phyloP scores from a whole-genome alignment of 1,140 invertebrate species.

The Platyura marginata region DNA sequence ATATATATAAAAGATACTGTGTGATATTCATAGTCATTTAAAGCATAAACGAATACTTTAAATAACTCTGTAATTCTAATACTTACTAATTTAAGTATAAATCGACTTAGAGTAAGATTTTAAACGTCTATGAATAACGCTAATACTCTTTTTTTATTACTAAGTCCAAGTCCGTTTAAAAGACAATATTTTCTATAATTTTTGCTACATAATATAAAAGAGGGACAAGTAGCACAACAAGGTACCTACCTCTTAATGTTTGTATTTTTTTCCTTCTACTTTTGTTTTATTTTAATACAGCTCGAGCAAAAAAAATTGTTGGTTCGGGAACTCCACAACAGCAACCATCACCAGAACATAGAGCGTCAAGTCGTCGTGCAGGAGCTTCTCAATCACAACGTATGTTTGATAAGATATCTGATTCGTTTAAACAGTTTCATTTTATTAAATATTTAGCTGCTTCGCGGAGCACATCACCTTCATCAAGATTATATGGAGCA shows the following conservation, averaged over 20 bases:
- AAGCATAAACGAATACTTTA: no score
- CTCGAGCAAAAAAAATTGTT: constrained; percentile 38
- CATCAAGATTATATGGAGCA: constrained; percentile 48
- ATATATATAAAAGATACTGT: no score
- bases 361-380: constrained; percentile 38
- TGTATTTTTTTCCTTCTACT: neutral
- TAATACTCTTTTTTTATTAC: no score
- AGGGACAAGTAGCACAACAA: constrained; percentile 33
- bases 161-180: no score
- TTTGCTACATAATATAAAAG: no score
- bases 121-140: no score
- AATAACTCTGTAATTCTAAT: no score
- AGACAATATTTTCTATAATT: no score
- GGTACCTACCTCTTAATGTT: constrained; percentile 18
- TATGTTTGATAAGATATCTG: constrained; percentile 30
- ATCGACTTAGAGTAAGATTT: no score
- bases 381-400: constrained; percentile 82
- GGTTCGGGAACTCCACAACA: constrained; percentile 16
- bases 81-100: no score
- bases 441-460: constrained; percentile 34
- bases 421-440: neutral
- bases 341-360: constrained; percentile 36
- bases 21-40: no score
- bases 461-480: constrained; percentile 73
- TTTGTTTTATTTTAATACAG: constrained; percentile 19